Evolutionary conservation across 2,113 vertebrate genomes (phyloP).

Genomic region (Hydropotes inermis): DNA sequence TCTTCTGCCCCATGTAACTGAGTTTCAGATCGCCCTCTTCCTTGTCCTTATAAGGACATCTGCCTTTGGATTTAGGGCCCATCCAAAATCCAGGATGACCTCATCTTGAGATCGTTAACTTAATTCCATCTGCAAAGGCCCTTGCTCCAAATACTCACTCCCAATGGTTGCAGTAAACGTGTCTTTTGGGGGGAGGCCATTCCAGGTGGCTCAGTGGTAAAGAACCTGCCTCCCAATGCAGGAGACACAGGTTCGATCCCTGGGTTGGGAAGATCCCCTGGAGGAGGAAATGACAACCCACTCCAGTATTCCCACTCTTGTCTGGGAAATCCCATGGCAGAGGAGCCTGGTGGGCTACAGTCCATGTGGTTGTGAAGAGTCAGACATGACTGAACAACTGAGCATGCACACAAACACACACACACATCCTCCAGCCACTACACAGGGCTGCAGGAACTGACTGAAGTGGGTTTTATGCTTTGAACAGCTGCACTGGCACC

Average conservation of each 20-base stretch:
- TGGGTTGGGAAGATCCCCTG: background rate
- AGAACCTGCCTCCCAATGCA: background rate
- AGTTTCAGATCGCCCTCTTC: background rate
- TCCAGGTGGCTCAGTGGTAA: background rate
- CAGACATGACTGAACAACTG: background rate
- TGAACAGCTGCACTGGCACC: rapidly evolving
- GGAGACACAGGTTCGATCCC: background rate
- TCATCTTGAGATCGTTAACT: background rate
- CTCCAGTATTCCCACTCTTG: background rate
- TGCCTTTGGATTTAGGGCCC: background rate
- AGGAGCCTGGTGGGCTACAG: background rate
- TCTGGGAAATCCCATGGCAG: background rate
- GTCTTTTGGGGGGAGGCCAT: background rate
- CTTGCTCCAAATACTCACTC: background rate
- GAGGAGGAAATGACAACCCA: background rate
- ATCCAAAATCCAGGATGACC: background rate
- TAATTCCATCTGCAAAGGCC: background rate
- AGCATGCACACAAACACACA: background rate
- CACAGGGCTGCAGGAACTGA: background rate
- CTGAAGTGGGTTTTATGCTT: no score
- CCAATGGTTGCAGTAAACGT: background rate
- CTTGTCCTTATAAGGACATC: background rate
- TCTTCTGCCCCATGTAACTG: no score
- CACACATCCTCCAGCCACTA: background rate
- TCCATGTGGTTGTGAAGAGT: background rate